These are phyloP conservation scores for Oreochromis spilurus DNA, from an alignment of 2,113 vertebrate genomes.

Conservation along the genomic window DNA sequence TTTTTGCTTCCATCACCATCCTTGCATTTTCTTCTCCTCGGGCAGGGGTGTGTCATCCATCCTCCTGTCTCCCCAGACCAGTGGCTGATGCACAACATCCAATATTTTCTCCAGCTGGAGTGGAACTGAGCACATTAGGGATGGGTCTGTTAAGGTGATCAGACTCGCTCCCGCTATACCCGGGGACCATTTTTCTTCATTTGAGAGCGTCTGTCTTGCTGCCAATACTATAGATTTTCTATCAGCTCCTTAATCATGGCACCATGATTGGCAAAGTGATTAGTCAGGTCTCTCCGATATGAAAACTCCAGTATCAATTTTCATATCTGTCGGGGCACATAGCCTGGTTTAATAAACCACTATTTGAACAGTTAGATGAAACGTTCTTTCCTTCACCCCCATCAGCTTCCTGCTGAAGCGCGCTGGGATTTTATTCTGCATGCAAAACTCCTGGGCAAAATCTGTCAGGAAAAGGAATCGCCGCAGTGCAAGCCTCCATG, in stretches of 20 bases:
- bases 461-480: constrained; percentile 1
- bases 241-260: constrained; percentile 58
- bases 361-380: constrained; percentile 27
- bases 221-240: constrained; percentile 68
- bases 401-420: neutral
- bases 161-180: constrained; percentile 32
- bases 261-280: constrained; percentile 57
- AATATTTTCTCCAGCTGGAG: constrained; percentile 52
- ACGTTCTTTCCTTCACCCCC: neutral
- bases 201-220: constrained; percentile 46
- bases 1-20: constrained; percentile 48
- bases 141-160: constrained; percentile 68
- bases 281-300: constrained; percentile 40
- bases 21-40: constrained; percentile 12
- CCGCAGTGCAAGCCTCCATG: neutral
- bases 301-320: constrained; percentile 43
- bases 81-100: constrained; percentile 38
- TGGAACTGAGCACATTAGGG: constrained; percentile 65
- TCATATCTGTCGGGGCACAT: constrained; percentile 17
- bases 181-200: constrained; percentile 68
- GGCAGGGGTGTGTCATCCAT: constrained; percentile 25
- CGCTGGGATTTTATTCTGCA: constrained; percentile 1
- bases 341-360: constrained; percentile 21
- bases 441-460: neutral
- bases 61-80: neutral